Conservation (phyloP, 2,888 invertebrate genomes). For the Ophraella communa region DNA sequence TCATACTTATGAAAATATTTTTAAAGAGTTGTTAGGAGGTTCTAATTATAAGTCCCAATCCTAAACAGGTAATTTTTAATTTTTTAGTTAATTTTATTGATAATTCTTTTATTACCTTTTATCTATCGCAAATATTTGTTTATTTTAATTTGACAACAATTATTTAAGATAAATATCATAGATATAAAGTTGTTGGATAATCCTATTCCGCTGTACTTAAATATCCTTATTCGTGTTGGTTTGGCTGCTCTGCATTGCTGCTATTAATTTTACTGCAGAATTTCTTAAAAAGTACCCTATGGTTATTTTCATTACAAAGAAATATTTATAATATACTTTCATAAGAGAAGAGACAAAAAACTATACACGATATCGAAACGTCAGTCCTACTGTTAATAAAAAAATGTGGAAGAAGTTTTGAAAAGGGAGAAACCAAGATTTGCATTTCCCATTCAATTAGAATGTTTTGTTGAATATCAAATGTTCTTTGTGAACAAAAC, state of each 20-base stretch:
- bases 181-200: no score
- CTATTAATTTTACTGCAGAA: neutral
- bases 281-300: neutral
- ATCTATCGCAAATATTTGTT: no score
- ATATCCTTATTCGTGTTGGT: no score
- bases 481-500: slow-evolving; percentile 41
- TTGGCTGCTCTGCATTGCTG: neutral
- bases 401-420: slow-evolving; percentile 49
- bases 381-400: slow-evolving; percentile 44
- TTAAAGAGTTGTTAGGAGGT: no score
- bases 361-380: slow-evolving; percentile 42
- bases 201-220: neutral
- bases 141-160: no score
- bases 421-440: slow-evolving; percentile 41
- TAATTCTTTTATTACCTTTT: no score
- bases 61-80: no score
- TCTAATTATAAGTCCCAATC: no score
- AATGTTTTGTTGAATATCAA: slow-evolving; percentile 50
- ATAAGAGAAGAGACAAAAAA: slow-evolving; percentile 7
- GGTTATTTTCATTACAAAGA: neutral
- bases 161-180: no score
- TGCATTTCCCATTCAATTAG: slow-evolving; percentile 54
- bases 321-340: neutral
- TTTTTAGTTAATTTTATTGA: no score
- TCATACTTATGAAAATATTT: no score